Conservation (phyloP, 1,140 invertebrate genomes). For the Telenomus remus region DNA sequence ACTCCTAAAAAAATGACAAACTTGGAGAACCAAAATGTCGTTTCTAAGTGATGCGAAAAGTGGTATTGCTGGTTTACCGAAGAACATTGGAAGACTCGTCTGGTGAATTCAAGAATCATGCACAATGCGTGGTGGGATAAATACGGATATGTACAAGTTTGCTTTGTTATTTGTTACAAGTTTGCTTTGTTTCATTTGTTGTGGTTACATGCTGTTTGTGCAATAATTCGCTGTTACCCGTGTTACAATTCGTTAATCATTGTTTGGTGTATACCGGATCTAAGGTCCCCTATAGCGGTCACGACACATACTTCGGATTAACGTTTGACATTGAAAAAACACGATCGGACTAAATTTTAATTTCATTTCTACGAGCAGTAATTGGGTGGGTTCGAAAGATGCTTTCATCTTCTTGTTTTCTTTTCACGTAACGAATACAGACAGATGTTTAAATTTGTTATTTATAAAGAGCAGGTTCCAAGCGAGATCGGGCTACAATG, state of each 20-base stretch:
- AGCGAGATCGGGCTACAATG: too few relatives aligned
- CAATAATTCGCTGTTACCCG: constrained; percentile 19
- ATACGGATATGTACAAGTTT: constrained; percentile 28
- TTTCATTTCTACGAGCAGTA: too few relatives aligned
- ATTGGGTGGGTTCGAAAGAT: too few relatives aligned
- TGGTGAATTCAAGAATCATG: constrained; percentile 42
- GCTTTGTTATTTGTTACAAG: too few relatives aligned
- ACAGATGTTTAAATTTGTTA: constrained; percentile 35
- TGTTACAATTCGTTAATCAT: constrained; percentile 27
- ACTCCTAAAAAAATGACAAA: too few relatives aligned
- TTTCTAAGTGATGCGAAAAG: background rate
- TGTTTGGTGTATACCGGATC: constrained; percentile 26
- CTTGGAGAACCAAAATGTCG: too few relatives aligned
- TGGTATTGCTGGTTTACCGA: too few relatives aligned
- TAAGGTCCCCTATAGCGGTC: constrained; percentile 60
- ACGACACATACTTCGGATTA: constrained; percentile 62
- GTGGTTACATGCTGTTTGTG: background rate
- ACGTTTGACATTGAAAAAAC: constrained; percentile 61
- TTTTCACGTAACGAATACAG: constrained; percentile 52
- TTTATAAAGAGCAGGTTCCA: too few relatives aligned
- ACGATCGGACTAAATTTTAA: constrained; percentile 58
- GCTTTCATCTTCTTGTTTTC: too few relatives aligned
- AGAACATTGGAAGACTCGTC: constrained; percentile 35
- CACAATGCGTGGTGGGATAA: constrained; percentile 18
- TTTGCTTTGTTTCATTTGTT: background rate